Percentiles rank a stretch among this genome's conserved stretches.
These are phyloP conservation scores for Chymomyza fuscimana DNA, from an alignment of 2,888 invertebrate genomes.

Conservation along the genomic window DNA sequence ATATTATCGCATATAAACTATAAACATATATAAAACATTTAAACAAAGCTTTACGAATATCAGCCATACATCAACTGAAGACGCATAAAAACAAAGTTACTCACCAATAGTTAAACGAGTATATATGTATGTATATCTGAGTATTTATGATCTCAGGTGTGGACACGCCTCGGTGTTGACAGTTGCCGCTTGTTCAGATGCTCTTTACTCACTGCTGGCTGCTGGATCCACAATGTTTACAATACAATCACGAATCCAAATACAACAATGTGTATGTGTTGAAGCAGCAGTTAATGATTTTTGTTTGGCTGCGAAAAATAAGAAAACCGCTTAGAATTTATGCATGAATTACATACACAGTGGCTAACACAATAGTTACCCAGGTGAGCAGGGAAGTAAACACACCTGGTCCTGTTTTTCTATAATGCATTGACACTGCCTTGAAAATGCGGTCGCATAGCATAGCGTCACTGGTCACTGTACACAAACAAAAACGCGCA, in stretches of 20 bases:
- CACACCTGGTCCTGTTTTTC: slow-evolving; percentile 34
- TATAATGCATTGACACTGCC: slow-evolving; percentile 12
- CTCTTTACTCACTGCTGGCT: not conserved
- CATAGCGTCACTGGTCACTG: slow-evolving; percentile 49
- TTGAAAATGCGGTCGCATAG: slow-evolving; percentile 52
- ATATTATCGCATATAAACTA: too few species aligned
- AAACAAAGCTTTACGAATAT: not conserved
- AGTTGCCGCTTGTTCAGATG: not conserved
- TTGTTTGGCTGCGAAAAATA: slow-evolving; percentile 17
- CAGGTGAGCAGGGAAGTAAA: slow-evolving; percentile 15
- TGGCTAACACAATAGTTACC: slow-evolving; percentile 28
- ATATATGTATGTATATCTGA: too few species aligned
- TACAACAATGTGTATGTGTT: not conserved
- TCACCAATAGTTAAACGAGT: not conserved
- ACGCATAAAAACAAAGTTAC: not conserved
- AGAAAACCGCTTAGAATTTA: slow-evolving; percentile 19
- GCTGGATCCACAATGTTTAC: slow-evolving; percentile 6
- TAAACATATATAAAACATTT: not conserved
- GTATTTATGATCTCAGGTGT: not conserved
- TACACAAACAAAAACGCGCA: slow-evolving; percentile 15
- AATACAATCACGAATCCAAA: not conserved
- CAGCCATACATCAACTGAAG: not conserved
- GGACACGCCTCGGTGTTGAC: not conserved
- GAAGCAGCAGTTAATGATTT: not conserved
- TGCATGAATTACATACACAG: slow-evolving; percentile 13